Conservation (phyloP, 2,113 vertebrate genomes). For the Protobothrops mucrosquamatus region DNA sequence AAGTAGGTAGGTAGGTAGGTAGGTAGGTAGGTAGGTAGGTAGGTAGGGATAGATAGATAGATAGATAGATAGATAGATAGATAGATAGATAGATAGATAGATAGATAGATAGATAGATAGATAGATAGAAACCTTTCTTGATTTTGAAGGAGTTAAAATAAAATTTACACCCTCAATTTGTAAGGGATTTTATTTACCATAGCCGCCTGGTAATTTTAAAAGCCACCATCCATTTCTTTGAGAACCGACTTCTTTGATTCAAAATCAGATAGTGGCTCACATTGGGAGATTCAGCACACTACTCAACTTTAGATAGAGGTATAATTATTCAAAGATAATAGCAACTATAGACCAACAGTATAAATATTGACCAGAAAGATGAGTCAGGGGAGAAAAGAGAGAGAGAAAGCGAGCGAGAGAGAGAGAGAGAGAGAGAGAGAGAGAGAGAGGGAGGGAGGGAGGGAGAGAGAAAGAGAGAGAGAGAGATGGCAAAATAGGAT, state of each 20-base stretch:
- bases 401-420: not conserved
- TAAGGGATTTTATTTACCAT: not conserved
- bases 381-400: not conserved
- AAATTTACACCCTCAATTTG: not conserved
- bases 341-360: slow-evolving; percentile 23
- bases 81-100: not conserved
- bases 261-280: not conserved
- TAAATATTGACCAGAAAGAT: not conserved
- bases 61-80: not conserved
- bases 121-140: too few relatives aligned
- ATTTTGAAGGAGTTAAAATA: not conserved
- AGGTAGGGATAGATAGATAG: not conserved
- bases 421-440: too few relatives aligned
- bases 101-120: too few relatives aligned
- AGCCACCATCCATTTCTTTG: not conserved
- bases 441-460: not conserved
- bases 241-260: not conserved
- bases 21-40: not conserved
- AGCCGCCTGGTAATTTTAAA: not conserved
- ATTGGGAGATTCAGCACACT: too few relatives aligned
- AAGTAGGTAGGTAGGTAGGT: not conserved
- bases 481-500: not conserved
- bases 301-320: not conserved
- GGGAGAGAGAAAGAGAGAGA: too few relatives aligned
- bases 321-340: slow-evolving; percentile 1